Conservation (phyloP, 2,113 vertebrate genomes). For the Oreochromis tanganicae region DNA sequence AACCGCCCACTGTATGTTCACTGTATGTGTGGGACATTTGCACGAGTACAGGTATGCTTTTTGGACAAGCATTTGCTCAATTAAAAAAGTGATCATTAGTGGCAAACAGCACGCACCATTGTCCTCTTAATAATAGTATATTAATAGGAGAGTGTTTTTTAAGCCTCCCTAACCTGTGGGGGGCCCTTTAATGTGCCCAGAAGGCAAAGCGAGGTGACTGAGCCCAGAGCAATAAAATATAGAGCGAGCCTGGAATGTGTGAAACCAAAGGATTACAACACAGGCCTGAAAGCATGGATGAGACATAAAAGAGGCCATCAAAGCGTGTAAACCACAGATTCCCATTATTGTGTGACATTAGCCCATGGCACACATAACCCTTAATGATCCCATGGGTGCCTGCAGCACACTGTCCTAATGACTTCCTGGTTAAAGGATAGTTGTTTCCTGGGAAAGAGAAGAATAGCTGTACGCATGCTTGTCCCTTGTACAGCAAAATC, state of each 20-base stretch:
- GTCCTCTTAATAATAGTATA: neutral
- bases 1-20: neutral
- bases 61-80: neutral
- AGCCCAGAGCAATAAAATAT: conserved; percentile 33
- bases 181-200: conserved; percentile 23
- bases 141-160: neutral
- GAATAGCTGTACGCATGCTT: neutral
- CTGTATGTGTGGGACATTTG: neutral
- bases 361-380: conserved; percentile 49
- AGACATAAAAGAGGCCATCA: conserved; percentile 60
- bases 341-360: conserved; percentile 63
- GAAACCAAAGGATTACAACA: conserved; percentile 19
- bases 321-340: conserved; percentile 52
- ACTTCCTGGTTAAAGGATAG: conserved; percentile 40
- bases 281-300: conserved; percentile 21
- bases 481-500: neutral
- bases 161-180: conserved; percentile 3
- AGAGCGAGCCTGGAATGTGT: neutral
- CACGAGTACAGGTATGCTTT: neutral
- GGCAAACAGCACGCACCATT: neutral
- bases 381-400: conserved; percentile 43
- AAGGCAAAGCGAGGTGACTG: conserved; percentile 22
- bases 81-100: neutral
- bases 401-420: conserved; percentile 44
- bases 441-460: conserved; percentile 4